Evolutionary conservation across 2,888 invertebrate genomes (phyloP), one percentile per base, ranked within the genome.

Genomic region (Lycia hirtaria): DNA sequence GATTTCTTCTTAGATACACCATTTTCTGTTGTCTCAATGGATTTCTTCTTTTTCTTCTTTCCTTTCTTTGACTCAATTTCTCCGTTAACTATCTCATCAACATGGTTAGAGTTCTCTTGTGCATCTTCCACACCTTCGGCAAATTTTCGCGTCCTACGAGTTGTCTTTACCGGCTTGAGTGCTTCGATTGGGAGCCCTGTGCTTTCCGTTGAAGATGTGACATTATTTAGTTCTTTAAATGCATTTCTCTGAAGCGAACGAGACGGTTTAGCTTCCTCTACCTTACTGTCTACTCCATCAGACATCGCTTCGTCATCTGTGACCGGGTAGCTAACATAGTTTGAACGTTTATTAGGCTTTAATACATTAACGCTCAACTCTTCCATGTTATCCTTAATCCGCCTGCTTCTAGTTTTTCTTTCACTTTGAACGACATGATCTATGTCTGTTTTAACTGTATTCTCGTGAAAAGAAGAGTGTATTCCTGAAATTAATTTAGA

Each of bases 291-390:
- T n/a, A 56, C 54, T 7, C 53, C 14, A 2, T 64, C 70, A 17
- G 33, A 41, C 2, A 41, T 56, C 2, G 48, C n/a, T 12, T 82
- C 81, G 32, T 83, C 81, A 12, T 82, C 78, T n/a, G 71, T 71
- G 2, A n/a, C n/a, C n/a, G 88, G 88, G 55, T 81, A 87, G 57
- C 67, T 75, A 3, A 90, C 89, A 59, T 88, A 89, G 65, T 88
- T 81, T 14, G 71, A 68, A 1, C 81, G 81, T 65, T 84, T 84
- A 45, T 81, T 85, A 24, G 57, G 54, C 65, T 78, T 81, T 6
- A 59, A 10, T 37, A 68, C 14, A 44, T 62, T 59, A 9, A 62
- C 60, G 10, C 69, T 69, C 0, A 63, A 9, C 26, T 69, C 65
- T 1, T 79, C 74, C 12, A 54, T 45, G 54, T 80, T 81, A 24